These are phyloP conservation scores for Cacoxenus indagator DNA, from an alignment of 2,888 invertebrate genomes.

Conservation along the genomic window DNA sequence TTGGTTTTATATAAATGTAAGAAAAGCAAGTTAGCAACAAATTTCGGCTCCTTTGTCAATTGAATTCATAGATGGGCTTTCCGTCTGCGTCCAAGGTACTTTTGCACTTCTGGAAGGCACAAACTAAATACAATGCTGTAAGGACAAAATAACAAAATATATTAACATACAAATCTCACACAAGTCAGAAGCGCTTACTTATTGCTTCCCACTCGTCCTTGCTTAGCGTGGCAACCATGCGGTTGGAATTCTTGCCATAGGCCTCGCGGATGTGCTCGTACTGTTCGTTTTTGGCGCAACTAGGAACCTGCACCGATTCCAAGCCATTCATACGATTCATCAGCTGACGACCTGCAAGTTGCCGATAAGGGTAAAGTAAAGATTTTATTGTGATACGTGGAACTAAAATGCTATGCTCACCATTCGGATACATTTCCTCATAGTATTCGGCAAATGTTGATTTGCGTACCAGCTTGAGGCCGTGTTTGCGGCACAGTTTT, in stretches of 20 bases:
- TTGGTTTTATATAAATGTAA: no score
- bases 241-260: constrained; percentile 64
- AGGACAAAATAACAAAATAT: no score
- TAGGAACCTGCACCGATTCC: constrained; percentile 79
- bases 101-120: constrained; percentile 83
- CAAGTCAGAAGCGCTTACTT: no score
- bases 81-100: constrained; percentile 52
- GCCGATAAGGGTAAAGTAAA: background rate
- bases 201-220: constrained; percentile 93
- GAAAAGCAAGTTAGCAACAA: no score
- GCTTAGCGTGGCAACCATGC: constrained; percentile 85
- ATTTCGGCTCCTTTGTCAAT: no score
- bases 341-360: constrained; percentile 70
- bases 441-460: constrained; percentile 87
- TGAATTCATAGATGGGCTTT: constrained; percentile 50
- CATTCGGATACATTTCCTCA: constrained; percentile 57
- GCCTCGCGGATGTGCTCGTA: constrained; percentile 80
- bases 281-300: constrained; percentile 74
- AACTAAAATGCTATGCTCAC: constrained; percentile 39
- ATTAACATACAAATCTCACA: no score
- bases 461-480: constrained; percentile 78
- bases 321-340: constrained; percentile 84
- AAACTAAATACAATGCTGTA: constrained; percentile 86
- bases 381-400: background rate
- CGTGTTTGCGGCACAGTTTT: constrained; percentile 80